Evolutionary conservation across 2,113 vertebrate species (phyloP).

Genomic region (Camarhynchus parvulus): DNA sequence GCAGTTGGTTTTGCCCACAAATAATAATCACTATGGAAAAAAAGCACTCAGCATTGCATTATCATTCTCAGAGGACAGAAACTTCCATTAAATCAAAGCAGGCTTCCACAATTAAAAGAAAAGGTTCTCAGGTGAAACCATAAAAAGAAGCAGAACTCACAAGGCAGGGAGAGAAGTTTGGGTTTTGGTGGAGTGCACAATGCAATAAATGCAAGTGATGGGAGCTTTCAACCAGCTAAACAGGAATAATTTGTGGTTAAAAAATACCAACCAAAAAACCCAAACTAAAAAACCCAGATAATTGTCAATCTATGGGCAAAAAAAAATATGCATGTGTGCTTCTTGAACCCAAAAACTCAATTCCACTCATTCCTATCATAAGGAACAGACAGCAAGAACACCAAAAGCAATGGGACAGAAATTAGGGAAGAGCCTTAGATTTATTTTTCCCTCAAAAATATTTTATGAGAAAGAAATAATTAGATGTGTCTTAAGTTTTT

Average conservation of each 20-base stretch:
- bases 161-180: background rate
- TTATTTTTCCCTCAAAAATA: background rate
- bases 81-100: constrained; percentile 58
- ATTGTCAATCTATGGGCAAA: background rate
- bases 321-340: background rate
- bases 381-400: background rate
- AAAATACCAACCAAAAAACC: background rate
- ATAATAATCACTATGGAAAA: background rate
- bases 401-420: background rate
- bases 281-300: background rate
- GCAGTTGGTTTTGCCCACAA: constrained; percentile 50
- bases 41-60: background rate
- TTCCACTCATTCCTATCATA: background rate
- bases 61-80: constrained; percentile 16
- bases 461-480: background rate
- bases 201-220: background rate
- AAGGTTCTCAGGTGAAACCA: constrained; percentile 12
- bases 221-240: background rate
- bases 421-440: background rate
- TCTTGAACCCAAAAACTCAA: background rate
- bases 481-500: background rate
- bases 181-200: background rate
- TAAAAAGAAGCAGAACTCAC: background rate
- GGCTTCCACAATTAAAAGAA: constrained; percentile 27
- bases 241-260: background rate